These are phyloP conservation scores for Cotesia typhae DNA, from an alignment of 1,140 invertebrate species.

Conservation along the genomic window DNA sequence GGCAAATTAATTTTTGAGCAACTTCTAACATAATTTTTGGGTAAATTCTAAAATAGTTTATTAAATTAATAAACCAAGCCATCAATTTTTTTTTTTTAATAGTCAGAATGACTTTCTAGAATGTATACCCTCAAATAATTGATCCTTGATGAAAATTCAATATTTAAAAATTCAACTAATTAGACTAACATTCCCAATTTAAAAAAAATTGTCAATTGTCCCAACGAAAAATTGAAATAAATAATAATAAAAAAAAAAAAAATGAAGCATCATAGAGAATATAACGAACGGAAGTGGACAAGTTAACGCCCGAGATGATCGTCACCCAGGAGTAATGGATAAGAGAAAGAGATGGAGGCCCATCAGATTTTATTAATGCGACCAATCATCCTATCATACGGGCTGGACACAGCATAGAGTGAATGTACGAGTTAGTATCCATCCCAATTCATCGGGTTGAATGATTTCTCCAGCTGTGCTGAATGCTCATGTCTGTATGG, in stretches of 20 bases:
- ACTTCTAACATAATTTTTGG: background rate
- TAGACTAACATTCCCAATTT: too few relatives aligned
- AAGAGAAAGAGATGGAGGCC: slow-evolving; percentile 40
- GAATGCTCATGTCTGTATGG: slow-evolving; percentile 14
- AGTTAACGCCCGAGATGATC: slow-evolving; percentile 42
- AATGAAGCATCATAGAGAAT: slow-evolving; percentile 3
- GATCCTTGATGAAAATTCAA: slow-evolving; percentile 27
- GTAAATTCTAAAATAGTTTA: background rate
- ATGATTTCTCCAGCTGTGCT: slow-evolving; percentile 28
- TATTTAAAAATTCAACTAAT: slow-evolving; percentile 8
- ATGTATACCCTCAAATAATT: too few relatives aligned
- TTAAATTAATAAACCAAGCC: too few relatives aligned
- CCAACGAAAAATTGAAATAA: background rate
- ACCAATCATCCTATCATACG: slow-evolving; percentile 60
- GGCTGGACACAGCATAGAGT: slow-evolving; percentile 16
- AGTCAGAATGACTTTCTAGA: too few relatives aligned
- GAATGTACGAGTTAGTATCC: slow-evolving; percentile 22
- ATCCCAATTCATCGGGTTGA: slow-evolving; percentile 29
- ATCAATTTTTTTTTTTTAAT: too few relatives aligned
- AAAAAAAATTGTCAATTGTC: too few relatives aligned
- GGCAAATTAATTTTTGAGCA: slow-evolving; percentile 14
- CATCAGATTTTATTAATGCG: slow-evolving; percentile 60
- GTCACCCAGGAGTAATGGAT: slow-evolving; percentile 7
- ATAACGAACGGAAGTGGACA: slow-evolving; percentile 46
- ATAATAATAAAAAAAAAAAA: background rate